Conservation (phyloP, 2,797 vertebrate genomes). For the Tragopan temminckii region DNA sequence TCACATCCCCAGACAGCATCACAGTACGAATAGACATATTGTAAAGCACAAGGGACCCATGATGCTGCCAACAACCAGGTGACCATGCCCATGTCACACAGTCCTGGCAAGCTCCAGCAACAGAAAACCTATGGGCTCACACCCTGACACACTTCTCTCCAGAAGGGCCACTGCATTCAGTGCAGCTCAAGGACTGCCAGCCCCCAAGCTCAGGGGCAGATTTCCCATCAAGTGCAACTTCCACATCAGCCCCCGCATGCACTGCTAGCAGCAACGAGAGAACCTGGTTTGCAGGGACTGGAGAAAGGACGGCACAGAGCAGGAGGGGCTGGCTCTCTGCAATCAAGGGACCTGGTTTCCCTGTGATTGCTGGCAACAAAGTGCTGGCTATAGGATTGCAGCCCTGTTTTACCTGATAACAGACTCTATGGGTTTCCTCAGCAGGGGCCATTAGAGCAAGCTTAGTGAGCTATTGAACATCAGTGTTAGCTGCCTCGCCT, state of each 20-base stretch:
- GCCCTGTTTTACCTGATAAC: not conserved
- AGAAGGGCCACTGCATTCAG: fast-evolving
- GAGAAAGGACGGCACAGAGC: not conserved
- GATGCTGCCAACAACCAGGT: not conserved
- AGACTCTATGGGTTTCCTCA: not conserved
- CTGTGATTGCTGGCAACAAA: not conserved
- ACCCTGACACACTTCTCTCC: not conserved
- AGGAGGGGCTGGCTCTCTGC: not conserved
- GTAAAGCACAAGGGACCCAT: not conserved
- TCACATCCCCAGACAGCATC: not conserved
- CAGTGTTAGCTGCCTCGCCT: not conserved
- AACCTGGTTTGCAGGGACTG: not conserved
- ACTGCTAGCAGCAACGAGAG: fast-evolving
- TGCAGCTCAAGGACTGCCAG: not conserved
- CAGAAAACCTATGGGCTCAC: fast-evolving
- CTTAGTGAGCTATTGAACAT: conserved; percentile 7
- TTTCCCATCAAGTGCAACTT: not conserved
- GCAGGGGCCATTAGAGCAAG: not conserved
- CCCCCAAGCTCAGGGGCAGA: fast-evolving
- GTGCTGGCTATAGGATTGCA: not conserved
- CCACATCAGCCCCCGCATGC: fast-evolving
- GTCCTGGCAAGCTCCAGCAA: not conserved
- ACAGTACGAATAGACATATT: not conserved
- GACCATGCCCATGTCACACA: not conserved
- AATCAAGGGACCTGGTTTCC: no score